Conservation (phyloP, 2,113 vertebrate species). For the Lepidothrix coronata region DNA sequence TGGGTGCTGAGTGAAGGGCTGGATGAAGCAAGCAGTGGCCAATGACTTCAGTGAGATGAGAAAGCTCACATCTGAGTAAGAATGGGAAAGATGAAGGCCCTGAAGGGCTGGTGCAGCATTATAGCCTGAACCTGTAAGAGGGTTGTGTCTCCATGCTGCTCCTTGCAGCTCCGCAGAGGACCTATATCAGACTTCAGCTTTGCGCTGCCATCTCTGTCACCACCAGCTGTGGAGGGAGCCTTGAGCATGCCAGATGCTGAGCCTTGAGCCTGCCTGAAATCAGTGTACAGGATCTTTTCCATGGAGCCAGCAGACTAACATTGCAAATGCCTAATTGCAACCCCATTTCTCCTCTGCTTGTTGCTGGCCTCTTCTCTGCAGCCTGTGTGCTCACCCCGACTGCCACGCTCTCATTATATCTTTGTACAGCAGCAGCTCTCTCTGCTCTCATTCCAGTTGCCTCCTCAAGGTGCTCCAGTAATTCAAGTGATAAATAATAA, state of each 20-base stretch:
- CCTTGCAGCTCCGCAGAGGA: not conserved
- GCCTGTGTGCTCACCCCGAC: not conserved
- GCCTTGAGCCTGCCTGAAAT: not conserved
- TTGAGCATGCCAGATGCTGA: not conserved
- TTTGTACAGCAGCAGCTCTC: conserved; percentile 12
- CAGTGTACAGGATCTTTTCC: not conserved
- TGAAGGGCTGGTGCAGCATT: not conserved
- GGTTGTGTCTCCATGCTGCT: not conserved
- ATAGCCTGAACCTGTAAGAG: not conserved
- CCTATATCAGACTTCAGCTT: not conserved
- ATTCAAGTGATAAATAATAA: conserved; percentile 69
- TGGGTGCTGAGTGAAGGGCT: not conserved
- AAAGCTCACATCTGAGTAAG: not conserved
- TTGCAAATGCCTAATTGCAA: not conserved
- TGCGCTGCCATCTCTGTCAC: not conserved
- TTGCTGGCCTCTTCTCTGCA: not conserved
- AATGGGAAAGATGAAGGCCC: not conserved
- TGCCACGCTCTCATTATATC: not conserved
- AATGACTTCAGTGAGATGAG: not conserved
- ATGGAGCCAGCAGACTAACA: not conserved
- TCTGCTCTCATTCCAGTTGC: conserved; percentile 11
- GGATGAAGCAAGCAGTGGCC: not conserved
- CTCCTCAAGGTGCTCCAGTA: conserved; percentile 57
- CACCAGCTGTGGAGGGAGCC: not conserved
- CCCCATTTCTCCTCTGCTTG: not conserved